Base-by-base conservation (phyloP, 1,140 invertebrate genomes). In the Drosophila aff. region DNA sequence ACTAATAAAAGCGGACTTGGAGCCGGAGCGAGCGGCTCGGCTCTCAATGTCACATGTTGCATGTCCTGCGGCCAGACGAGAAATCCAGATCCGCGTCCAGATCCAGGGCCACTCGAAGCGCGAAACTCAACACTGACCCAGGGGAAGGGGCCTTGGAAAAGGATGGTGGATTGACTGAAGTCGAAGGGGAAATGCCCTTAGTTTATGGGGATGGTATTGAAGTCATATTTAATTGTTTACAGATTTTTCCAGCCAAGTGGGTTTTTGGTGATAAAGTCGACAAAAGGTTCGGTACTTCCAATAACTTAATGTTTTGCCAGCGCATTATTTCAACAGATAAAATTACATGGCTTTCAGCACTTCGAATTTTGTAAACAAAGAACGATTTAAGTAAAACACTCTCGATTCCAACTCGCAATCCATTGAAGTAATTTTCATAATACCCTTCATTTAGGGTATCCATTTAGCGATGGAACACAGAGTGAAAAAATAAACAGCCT, bases 21-120 rank as follows among this genome's bases (percentile, higher is more conserved):
- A 38, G 38, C 38, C 26, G 55, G 4, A 38, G 53, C 31, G 4
- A 38, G 53, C 31, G n/a, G 28, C 13, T 36, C 43, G 59, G 85
- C 78, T 90, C 77, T 89, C 85, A 89, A 89, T 89, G 85, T 89
- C 85, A 89, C 85, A 89, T 89, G 84, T 89, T 89, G 84, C 85
- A 90, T 84, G 79, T 87, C 83, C 84, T 84, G 79, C 81, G 49
- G 72, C 53, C 81, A 71, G 52, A 62, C 49, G 55, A 57, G 49
- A 26, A 61, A 72, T 55, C 65, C 47, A 28, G 8, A 64, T 55
- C 52, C 52, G 33, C 52, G 5, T 55, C 53, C 53, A 57, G 53
- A 55, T 83, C 74, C 80, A 64, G 85, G 81, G 77, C 73, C 85
- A 87, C 77, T 89, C 69, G 68, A 90, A 90, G 85, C 85, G 85